Evolutionary conservation across 2,113 vertebrate genomes (phyloP), one percentile per base, ranked within the genome.

Genomic region (Hyperoodon ampullatus): DNA sequence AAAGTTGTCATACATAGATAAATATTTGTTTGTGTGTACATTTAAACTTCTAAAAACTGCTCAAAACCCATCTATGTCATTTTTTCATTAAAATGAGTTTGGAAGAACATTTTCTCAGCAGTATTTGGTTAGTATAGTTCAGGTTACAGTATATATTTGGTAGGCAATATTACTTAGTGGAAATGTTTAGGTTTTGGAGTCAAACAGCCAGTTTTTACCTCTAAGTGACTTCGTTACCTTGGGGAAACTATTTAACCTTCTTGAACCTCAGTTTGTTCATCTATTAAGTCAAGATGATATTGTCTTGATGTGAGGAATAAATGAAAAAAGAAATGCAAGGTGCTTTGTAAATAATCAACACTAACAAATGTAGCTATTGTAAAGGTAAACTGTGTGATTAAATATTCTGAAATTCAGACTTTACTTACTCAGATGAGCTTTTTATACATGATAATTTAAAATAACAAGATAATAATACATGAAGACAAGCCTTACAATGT

Each of bases 381-480:
- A 81, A 81, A 14, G 68, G 4, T 82, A 75, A 89, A 50, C 61
- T 58, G 2, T 90, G 68, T 85, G 42, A 23, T 93, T 75, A 82
- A 87, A 63, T 81, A 80, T 75, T 83, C 44, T 92, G 72, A 94
- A 88, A 92, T 72, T 94, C 78, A 93, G 47, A 50, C 33, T 74
- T 58, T 30, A 88, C 35, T 88, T 88, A 94, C 1, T 88, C 65
- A 94, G 42, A 53, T 53, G 61, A 63, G 6, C 71, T 26, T 63
- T 86, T 93, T 95, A 18, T 75, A 63, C 4, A 21, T 87, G 26
- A 4, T 53, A 83, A 70, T 47, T 95, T 66, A 35, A 89, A 93
- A 85, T 68, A 87, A 18, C 21, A 7, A 92, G 33, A 66, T 88
- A 50, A 42, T 86, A 75, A 63, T 65, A 55, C 35, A 50, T 39